Evolutionary conservation across 1,140 invertebrate genomes (phyloP).

Genomic region (Nasonia longicornis): DNA sequence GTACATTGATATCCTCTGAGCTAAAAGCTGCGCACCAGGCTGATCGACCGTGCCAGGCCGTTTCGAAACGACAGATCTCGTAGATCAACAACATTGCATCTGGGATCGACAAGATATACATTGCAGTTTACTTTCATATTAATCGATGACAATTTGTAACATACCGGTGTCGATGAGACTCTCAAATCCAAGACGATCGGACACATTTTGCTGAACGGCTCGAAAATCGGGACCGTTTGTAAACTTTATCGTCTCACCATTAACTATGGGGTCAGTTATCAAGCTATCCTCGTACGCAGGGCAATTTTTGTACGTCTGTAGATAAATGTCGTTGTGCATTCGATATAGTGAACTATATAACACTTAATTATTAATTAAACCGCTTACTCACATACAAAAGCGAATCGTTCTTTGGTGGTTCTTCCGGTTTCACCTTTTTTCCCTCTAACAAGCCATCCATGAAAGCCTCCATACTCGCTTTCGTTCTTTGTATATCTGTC

Average conservation of each 20-base stretch:
- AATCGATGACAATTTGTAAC: not conserved
- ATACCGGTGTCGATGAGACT: slow-evolving; percentile 14
- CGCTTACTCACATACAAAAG: slow-evolving; percentile 52
- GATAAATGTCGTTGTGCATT: not conserved
- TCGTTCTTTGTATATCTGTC: slow-evolving; percentile 52
- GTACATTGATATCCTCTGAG: slow-evolving; percentile 74
- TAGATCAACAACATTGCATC: slow-evolving; percentile 68
- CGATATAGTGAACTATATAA: not conserved
- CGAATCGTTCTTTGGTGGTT: slow-evolving; percentile 54
- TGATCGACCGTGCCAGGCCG: slow-evolving; percentile 74
- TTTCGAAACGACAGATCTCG: slow-evolving; percentile 79
- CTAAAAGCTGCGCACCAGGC: slow-evolving; percentile 81
- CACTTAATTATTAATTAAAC: too few relatives aligned
- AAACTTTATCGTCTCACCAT: slow-evolving; percentile 62
- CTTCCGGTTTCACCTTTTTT: slow-evolving; percentile 43
- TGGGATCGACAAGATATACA: slow-evolving; percentile 38
- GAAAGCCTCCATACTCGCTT: slow-evolving; percentile 60
- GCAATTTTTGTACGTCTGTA: slow-evolving; percentile 58
- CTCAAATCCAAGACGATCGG: slow-evolving; percentile 63
- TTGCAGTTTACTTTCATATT: not conserved
- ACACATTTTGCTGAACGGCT: slow-evolving; percentile 63
- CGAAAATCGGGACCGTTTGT: slow-evolving; percentile 59
- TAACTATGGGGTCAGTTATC: slow-evolving; percentile 47
- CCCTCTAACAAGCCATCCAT: slow-evolving; percentile 60
- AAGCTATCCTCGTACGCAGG: slow-evolving; percentile 50